phyloP scores from a whole-genome alignment of 2,113 vertebrate species.

The Litocranius walleri region DNA sequence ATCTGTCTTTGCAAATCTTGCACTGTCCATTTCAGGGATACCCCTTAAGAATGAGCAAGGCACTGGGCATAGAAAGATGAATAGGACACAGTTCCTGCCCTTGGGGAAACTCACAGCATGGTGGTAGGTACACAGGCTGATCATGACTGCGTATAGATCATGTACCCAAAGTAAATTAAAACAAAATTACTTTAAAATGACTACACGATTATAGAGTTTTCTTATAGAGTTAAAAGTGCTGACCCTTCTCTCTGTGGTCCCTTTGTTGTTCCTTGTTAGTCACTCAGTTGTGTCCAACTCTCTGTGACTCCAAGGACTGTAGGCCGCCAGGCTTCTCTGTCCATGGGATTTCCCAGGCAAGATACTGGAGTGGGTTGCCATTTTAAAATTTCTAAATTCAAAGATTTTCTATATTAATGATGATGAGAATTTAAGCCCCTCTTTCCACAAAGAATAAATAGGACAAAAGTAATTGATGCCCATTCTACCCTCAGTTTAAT shows the following conservation, averaged over 20 bases:
- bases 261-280: background rate
- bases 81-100: background rate
- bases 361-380: background rate
- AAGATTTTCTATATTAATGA: background rate
- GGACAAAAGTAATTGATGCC: background rate
- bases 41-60: background rate
- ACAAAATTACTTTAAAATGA: background rate
- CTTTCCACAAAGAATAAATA: background rate
- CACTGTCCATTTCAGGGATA: background rate
- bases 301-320: background rate
- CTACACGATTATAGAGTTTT: background rate
- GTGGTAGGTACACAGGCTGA: background rate
- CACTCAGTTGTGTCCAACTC: background rate
- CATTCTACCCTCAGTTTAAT: background rate
- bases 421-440: background rate
- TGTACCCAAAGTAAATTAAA: background rate
- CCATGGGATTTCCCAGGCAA: background rate
- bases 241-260: background rate
- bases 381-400: background rate
- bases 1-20: background rate
- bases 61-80: background rate
- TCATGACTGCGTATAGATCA: background rate
- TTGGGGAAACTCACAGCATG: background rate
- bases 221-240: background rate
- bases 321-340: background rate